Evolutionary conservation across 2,888 invertebrate species (phyloP).

Genomic region (Chymomyza amoena): DNA sequence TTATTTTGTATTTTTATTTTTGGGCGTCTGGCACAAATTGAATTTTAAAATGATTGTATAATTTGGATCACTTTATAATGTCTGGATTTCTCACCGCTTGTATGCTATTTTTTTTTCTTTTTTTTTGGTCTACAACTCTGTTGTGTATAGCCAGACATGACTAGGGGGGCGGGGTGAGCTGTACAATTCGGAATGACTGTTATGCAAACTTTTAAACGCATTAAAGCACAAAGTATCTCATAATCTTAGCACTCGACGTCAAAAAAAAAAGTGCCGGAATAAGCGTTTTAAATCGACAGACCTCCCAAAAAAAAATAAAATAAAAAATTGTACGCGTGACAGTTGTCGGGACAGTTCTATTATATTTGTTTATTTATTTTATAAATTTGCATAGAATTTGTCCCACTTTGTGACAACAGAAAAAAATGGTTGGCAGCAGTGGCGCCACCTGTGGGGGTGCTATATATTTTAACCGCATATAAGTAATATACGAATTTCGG

Average conservation of each 20-base stretch:
- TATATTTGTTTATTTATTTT: constrained; percentile 68
- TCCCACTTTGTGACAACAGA: constrained; percentile 59
- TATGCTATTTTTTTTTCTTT: too few species aligned
- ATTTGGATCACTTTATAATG: constrained; percentile 65
- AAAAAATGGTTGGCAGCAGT: constrained; percentile 34
- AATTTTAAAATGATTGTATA: constrained; percentile 73
- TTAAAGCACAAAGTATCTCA: constrained; percentile 51
- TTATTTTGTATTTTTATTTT: constrained; percentile 27
- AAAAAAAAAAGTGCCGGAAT: constrained; percentile 27
- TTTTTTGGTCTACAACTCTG: too few species aligned
- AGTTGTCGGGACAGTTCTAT: constrained; percentile 58
- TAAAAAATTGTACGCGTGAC: constrained; percentile 17
- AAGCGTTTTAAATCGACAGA: constrained; percentile 38
- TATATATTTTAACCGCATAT: neutral
- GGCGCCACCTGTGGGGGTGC: constrained; percentile 16
- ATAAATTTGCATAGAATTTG: constrained; percentile 66
- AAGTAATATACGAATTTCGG: constrained; percentile 3
- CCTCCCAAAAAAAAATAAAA: neutral
- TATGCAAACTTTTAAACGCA: constrained; percentile 70
- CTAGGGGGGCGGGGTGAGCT: constrained; percentile 1
- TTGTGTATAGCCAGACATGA: constrained; percentile 3
- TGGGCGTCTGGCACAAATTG: constrained; percentile 68
- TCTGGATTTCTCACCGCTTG: constrained; percentile 6
- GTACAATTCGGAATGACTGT: constrained; percentile 51
- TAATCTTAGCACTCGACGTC: constrained; percentile 31